phyloP scores from a whole-genome alignment of 2,113 vertebrate species.

The Dasyurus viverrinus region DNA sequence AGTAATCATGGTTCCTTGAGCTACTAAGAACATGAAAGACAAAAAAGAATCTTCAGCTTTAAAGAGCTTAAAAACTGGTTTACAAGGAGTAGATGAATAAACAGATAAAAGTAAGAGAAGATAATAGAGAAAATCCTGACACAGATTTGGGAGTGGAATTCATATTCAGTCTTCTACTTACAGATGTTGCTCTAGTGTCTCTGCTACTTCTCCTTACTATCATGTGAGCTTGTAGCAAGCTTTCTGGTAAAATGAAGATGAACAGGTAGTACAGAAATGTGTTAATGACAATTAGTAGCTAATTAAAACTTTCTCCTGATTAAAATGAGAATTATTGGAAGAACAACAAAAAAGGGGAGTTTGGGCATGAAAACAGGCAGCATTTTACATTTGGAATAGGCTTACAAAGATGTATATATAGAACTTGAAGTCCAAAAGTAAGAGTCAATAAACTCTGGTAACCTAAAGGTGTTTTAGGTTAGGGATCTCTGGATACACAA shows the following conservation, averaged over 20 bases:
- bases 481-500: background rate
- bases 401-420: background rate
- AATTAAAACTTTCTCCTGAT: background rate
- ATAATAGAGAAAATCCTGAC: background rate
- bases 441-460: too few species aligned
- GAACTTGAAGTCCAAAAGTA: background rate
- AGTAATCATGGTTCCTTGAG: background rate
- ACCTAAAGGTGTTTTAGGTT: too few species aligned
- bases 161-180: background rate
- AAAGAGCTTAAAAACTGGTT: background rate
- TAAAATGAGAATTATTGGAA: background rate
- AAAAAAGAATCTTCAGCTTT: background rate
- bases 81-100: background rate
- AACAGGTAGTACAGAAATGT: background rate
- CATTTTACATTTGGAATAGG: background rate
- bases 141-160: background rate
- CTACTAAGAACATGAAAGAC: background rate
- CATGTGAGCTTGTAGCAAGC: background rate
- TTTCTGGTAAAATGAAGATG: background rate
- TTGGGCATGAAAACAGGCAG: background rate
- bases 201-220: background rate
- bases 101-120: background rate
- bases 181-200: background rate
- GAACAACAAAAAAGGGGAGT: background rate
- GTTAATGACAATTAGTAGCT: background rate